Conservation (phyloP, 2,888 invertebrate species). For the Andrena praecox region DNA sequence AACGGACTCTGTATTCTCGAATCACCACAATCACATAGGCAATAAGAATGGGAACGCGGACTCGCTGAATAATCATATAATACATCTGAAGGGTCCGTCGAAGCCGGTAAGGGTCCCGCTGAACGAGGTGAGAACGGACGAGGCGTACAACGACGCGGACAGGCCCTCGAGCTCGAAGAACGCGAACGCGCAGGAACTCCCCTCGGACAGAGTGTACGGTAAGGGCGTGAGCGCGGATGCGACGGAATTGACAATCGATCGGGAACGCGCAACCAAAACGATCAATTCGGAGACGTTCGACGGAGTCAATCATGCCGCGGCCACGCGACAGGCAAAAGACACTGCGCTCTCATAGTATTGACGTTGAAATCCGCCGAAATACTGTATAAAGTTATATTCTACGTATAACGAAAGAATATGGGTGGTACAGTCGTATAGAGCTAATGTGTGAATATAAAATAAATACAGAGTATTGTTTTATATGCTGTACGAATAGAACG, state of each 20-base stretch:
- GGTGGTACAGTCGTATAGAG: constrained; percentile 82
- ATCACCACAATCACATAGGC: constrained; percentile 79
- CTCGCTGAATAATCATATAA: constrained; percentile 73
- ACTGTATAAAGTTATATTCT: constrained; percentile 78
- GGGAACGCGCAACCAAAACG: constrained; percentile 72
- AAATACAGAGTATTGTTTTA: constrained; percentile 85
- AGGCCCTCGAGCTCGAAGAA: constrained; percentile 41
- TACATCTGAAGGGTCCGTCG: constrained; percentile 75
- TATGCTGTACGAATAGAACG: constrained; percentile 85
- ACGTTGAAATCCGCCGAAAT: constrained; percentile 80
- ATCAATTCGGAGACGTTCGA: constrained; percentile 77
- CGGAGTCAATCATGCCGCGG: constrained; percentile 58
- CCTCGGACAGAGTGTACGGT: constrained; percentile 73
- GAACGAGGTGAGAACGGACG: constrained; percentile 48
- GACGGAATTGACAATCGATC: constrained; percentile 78
- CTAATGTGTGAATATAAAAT: constrained; percentile 85
- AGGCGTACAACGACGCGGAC: constrained; percentile 4
- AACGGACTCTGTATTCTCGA: constrained; percentile 77
- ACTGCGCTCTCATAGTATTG: constrained; percentile 77
- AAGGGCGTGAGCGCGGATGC: constrained; percentile 76
- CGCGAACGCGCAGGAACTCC: constrained; percentile 67
- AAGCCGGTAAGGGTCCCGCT: constrained; percentile 67
- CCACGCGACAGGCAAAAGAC: constrained; percentile 72
- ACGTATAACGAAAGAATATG: constrained; percentile 73
- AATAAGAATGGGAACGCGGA: constrained; percentile 73